Evolutionary conservation across 2,797 vertebrate species (phyloP).

Genomic region (Tenualosa thibaudeaui): DNA sequence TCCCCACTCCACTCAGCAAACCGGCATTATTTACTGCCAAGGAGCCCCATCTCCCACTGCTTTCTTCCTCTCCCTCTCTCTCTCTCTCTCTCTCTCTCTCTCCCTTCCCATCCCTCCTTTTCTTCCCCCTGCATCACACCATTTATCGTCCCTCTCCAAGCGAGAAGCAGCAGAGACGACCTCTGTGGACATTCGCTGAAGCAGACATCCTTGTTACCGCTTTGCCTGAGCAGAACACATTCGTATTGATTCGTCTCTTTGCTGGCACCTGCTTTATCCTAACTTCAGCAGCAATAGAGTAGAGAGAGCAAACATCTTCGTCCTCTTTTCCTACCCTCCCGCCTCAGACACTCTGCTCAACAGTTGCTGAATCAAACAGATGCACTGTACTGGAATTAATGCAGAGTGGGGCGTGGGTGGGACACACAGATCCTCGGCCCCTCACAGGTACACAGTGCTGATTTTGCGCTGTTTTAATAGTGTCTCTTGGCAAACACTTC

Average conservation of each 20-base stretch:
- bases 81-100: neutral
- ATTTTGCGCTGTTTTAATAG: constrained; percentile 10
- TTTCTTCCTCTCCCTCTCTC: neutral
- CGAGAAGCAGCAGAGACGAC: neutral
- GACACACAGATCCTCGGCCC: neutral
- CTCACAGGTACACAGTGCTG: constrained; percentile 7
- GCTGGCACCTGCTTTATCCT: constrained; percentile 14
- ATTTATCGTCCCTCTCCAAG: neutral
- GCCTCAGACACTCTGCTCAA: neutral
- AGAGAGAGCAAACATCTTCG: neutral
- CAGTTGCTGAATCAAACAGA: constrained; percentile 14
- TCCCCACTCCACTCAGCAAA: constrained; percentile 19
- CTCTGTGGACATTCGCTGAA: constrained; percentile 1
- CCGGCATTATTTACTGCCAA: neutral
- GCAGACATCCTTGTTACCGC: constrained; percentile 12
- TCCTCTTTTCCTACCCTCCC: neutral
- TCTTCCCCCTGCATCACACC: constrained; percentile 42
- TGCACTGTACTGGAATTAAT: constrained; percentile 17
- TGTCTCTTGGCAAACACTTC: neutral
- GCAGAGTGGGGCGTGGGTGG: neutral
- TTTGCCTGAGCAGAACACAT: neutral
- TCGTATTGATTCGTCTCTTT: neutral
- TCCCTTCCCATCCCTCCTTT: neutral
- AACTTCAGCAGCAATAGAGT: neutral
- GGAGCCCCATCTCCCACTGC: constrained; percentile 49